phyloP scores from a whole-genome alignment of 2,113 vertebrate species.

The Catagonus wagneri region DNA sequence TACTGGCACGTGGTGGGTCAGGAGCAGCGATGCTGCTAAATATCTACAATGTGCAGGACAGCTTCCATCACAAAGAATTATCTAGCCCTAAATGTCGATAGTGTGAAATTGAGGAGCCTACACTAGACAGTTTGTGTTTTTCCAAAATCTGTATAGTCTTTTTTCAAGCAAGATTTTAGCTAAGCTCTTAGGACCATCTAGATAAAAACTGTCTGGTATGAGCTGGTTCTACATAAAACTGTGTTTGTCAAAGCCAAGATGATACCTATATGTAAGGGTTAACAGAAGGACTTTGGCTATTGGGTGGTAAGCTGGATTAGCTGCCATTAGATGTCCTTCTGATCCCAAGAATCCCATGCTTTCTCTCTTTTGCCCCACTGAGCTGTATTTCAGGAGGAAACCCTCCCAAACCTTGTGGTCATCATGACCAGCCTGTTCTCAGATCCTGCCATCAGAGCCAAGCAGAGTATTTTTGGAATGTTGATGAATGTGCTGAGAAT shows the following conservation, averaged over 20 bases:
- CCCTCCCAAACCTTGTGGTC: slow-evolving; percentile 3
- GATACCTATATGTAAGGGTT: neutral
- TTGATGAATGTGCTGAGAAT: slow-evolving; percentile 73
- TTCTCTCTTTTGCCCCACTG: neutral
- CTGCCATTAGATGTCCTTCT: neutral
- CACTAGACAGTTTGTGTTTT: neutral
- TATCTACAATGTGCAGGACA: neutral
- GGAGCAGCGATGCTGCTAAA: neutral
- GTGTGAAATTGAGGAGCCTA: neutral
- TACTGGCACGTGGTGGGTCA: neutral
- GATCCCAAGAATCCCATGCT: neutral
- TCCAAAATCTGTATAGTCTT: slow-evolving; percentile 7
- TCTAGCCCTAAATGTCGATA: neutral
- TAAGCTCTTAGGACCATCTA: neutral
- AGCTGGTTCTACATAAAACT: slow-evolving; percentile 1
- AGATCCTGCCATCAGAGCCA: slow-evolving; percentile 47
- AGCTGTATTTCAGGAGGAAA: slow-evolving; percentile 15
- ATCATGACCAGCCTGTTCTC: slow-evolving; percentile 50
- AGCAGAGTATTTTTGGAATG: slow-evolving; percentile 71
- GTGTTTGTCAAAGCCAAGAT: neutral
- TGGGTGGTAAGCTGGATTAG: neutral
- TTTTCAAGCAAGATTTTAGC: slow-evolving; percentile 33
- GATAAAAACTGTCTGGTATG: slow-evolving; percentile 3
- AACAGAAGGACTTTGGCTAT: neutral
- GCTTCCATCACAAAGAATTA: neutral